Evolutionary conservation across 2,797 vertebrate species (phyloP), one percentile per base, ranked within the genome.

Genomic region (Clarias fuscus): DNA sequence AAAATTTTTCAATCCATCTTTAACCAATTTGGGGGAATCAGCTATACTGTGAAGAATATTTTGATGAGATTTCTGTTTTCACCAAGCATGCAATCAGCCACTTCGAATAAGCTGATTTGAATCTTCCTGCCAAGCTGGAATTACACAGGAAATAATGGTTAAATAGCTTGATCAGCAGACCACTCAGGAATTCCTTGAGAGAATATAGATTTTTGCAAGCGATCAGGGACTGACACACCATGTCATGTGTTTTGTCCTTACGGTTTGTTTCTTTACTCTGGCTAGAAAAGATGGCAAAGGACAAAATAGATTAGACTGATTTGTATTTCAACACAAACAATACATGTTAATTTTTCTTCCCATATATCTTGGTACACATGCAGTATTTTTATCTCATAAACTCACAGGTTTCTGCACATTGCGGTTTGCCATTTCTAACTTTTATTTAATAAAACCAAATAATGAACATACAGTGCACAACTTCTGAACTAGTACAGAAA

Each of bases 401-500:
- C 17, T 27, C 17, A 90, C 92, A 93, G 72, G 73, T 77, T 33
- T 30, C 15, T 5, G 13, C 75, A 59, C 17, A 61, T 14, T 61
- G 56, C 30, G 61, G 27, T 94, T 93, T 96, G 96, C 96, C 97
- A 97, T 96, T 97, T 96, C 94, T 97, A 98, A 96, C 95, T 95
- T 99, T 99, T 98, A 97, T 99, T 92, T 97, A 97, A 96, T 98
- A 98, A 99, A 98, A 98, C 97, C 96, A 91, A 91, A 94, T 93
- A 97, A 96, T 96, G 95, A 97, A 95, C 96, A 96, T 96, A 89
- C 97, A 97, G 96, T 97, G 97, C 97, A 95, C 96, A 97, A 96
- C 96, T 95, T 97, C 97, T 98, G 98, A 97, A 98, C 98, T 99
- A 98, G 96, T 97, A 99, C 97, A 98, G 94, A 98, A 98, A 98